Conservation (phyloP, 2,797 vertebrate genomes). For the Pampus argenteus region DNA sequence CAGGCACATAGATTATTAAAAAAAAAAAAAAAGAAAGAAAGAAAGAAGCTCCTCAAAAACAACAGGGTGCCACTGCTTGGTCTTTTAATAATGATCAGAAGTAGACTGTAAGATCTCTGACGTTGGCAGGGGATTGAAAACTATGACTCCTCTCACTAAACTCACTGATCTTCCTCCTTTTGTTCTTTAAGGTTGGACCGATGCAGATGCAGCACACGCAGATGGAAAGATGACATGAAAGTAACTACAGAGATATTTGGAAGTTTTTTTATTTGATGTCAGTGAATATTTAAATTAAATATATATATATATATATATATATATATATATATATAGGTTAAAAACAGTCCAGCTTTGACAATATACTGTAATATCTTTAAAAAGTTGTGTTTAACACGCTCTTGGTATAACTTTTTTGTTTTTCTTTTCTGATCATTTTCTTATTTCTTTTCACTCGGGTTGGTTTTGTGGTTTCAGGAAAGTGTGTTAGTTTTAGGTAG, state of each 20-base stretch:
- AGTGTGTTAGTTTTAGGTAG: slow-evolving; percentile 18
- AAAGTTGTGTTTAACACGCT: background rate
- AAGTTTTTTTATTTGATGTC: slow-evolving; percentile 4
- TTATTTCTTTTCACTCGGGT: background rate
- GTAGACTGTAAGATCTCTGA: slow-evolving; percentile 40
- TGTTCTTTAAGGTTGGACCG: slow-evolving; percentile 42
- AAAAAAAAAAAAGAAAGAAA: slow-evolving; percentile 5
- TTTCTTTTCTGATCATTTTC: background rate
- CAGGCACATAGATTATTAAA: background rate
- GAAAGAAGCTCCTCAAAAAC: slow-evolving; percentile 26
- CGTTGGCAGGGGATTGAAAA: slow-evolving; percentile 30
- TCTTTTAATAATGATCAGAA: slow-evolving; percentile 61
- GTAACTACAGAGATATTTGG: background rate
- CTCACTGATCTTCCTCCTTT: slow-evolving; percentile 41
- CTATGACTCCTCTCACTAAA: slow-evolving; percentile 34
- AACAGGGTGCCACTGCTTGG: slow-evolving; percentile 28
- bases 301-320: no score
- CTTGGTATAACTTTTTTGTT: background rate
- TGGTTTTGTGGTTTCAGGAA: slow-evolving; percentile 16
- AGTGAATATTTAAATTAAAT: no score
- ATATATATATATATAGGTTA: no score
- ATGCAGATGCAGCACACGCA: slow-evolving; percentile 13
- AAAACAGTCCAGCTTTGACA: background rate
- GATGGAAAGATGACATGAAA: slow-evolving; percentile 25
- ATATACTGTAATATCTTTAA: background rate